Evolutionary conservation across 1,140 invertebrate species (phyloP).

Genomic region (Aphis craccivora): DNA sequence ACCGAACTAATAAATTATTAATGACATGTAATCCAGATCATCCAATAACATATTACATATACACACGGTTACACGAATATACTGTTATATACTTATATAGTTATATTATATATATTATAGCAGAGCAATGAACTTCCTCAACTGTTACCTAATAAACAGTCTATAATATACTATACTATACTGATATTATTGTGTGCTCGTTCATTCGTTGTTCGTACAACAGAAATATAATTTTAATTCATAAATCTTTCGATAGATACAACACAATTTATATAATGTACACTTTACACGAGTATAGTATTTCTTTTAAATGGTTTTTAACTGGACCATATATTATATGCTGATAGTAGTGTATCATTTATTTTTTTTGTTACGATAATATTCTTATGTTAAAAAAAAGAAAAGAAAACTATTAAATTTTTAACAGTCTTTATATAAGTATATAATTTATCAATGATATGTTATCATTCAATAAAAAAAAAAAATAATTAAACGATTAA

Average conservation of each 20-base stretch:
- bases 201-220: neutral
- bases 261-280: neutral
- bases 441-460: neutral
- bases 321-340: neutral
- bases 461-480: neutral
- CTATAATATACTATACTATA: neutral
- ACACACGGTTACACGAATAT: slow-evolving; percentile 8
- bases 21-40: neutral
- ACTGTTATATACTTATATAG: neutral
- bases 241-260: neutral
- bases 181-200: neutral
- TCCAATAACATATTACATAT: neutral
- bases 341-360: neutral
- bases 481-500: neutral
- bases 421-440: neutral
- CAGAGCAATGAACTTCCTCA: slow-evolving; percentile 19
- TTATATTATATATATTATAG: slow-evolving; percentile 28
- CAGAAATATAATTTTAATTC: slow-evolving; percentile 9
- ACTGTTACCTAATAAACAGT: slow-evolving; percentile 14
- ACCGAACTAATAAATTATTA: neutral
- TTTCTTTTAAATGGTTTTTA: neutral
- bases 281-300: neutral
- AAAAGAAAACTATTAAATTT: neutral
- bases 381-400: neutral
- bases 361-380: neutral